Evolutionary conservation across 2,113 vertebrate species (phyloP).

Genomic region (Aleadryas rufinucha): DNA sequence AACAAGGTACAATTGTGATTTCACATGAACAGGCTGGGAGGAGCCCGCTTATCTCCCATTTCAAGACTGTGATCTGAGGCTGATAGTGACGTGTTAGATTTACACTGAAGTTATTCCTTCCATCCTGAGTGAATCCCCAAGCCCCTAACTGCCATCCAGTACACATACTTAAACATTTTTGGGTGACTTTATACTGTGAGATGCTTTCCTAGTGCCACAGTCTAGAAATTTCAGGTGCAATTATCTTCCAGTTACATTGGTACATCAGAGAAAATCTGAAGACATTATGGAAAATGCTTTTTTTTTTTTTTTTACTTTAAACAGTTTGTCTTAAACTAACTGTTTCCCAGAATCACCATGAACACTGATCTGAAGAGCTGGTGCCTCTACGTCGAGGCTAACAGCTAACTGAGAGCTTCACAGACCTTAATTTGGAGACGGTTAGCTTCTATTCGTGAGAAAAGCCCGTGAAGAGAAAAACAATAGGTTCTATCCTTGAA

Average conservation of each 20-base stretch:
- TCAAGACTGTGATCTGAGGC: neutral
- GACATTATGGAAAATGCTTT: neutral
- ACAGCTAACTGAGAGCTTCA: too few relatives aligned
- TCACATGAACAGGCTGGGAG: neutral
- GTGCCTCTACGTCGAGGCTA: neutral
- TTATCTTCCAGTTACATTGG: neutral
- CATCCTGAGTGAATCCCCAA: neutral
- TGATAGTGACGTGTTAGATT: neutral
- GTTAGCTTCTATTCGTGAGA: too few relatives aligned
- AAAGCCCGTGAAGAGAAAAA: too few relatives aligned
- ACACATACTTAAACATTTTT: neutral
- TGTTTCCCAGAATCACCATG: neutral
- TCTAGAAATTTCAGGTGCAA: neutral
- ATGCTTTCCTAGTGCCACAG: neutral
- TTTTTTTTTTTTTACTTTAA: neutral
- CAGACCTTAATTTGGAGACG: too few relatives aligned
- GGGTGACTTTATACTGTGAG: neutral
- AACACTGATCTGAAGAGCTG: neutral
- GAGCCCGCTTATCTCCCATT: neutral
- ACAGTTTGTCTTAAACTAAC: neutral
- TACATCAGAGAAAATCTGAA: neutral
- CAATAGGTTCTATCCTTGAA: too few relatives aligned
- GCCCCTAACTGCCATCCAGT: neutral
- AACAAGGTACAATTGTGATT: neutral
- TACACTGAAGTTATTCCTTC: neutral